These are phyloP conservation scores for Macrotrachela quadricornifera DNA, from an alignment of 1,140 invertebrate genomes.

Conservation along the genomic window DNA sequence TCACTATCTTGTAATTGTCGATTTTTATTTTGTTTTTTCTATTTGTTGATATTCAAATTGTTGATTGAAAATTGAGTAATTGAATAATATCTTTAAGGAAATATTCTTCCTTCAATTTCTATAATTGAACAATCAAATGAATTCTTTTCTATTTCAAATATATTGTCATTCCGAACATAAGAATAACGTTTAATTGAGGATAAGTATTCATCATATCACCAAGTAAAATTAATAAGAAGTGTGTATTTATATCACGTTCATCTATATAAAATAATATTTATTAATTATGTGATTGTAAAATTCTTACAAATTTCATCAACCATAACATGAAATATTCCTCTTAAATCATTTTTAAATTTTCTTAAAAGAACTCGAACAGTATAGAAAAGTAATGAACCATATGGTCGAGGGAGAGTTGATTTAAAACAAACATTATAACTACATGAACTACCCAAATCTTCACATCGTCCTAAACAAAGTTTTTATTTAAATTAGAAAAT, in stretches of 20 bases:
- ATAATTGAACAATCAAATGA: not conserved
- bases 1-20: not conserved
- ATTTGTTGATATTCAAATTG: not conserved
- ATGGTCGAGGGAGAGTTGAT: slow-evolving; percentile 53
- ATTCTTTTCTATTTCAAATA: too few relatives aligned
- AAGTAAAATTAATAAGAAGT: slow-evolving; percentile 33
- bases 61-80: not conserved
- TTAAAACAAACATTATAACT: slow-evolving; percentile 30
- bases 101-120: not conserved
- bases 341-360: too few relatives aligned
- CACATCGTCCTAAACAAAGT: too few relatives aligned
- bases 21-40: too few relatives aligned
- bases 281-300: too few relatives aligned
- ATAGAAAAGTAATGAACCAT: slow-evolving; percentile 55
- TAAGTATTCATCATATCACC: slow-evolving; percentile 30
- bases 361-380: slow-evolving; percentile 48
- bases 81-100: slow-evolving; percentile 3
- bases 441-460: too few relatives aligned
- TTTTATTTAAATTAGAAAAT: too few relatives aligned
- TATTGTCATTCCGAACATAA: slow-evolving; percentile 37
- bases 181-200: slow-evolving; percentile 45
- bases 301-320: slow-evolving; percentile 44
- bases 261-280: slow-evolving; percentile 14
- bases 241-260: slow-evolving; percentile 21
- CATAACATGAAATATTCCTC: slow-evolving; percentile 44